Evolutionary conservation across 2,113 vertebrate genomes (phyloP).

Genomic region (Callorhinus ursinus): DNA sequence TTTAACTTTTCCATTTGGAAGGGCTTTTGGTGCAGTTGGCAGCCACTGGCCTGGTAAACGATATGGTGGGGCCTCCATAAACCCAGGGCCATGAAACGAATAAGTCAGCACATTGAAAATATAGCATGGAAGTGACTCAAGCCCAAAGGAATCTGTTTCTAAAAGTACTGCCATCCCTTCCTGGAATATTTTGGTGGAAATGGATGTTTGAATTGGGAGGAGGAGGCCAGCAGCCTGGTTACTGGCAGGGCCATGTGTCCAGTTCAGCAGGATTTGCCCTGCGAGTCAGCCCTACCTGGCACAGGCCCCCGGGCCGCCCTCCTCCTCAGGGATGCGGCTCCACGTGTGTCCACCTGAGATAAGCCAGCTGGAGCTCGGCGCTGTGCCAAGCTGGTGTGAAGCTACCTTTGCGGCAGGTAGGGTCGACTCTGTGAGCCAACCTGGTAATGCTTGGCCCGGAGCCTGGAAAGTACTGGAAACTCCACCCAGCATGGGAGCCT

Average conservation of each 20-base stretch:
- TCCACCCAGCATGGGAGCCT: conserved; percentile 66
- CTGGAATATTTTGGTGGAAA: conserved; percentile 58
- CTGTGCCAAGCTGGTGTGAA: fast-evolving
- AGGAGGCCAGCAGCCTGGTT: neutral
- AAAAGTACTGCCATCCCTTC: neutral
- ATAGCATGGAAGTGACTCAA: conserved; percentile 34
- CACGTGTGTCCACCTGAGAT: fast-evolving
- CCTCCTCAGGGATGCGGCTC: neutral
- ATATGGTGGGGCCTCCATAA: neutral
- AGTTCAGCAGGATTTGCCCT: neutral
- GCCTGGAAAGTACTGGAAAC: conserved; percentile 81
- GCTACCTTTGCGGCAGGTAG: conserved; percentile 52
- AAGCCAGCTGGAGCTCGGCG: neutral
- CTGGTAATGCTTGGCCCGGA: conserved; percentile 73
- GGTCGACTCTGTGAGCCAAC: neutral
- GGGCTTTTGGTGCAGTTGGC: neutral
- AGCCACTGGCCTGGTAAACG: neutral
- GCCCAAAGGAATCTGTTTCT: conserved; percentile 23
- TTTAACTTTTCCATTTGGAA: conserved; percentile 27
- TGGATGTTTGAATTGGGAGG: conserved; percentile 44
- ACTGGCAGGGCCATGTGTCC: neutral
- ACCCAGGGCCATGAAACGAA: conserved; percentile 1
- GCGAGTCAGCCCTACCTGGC: neutral
- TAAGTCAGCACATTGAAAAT: conserved; percentile 32
- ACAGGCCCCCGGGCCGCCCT: neutral